Percentiles rank a stretch among this genome's conserved stretches.
Conservation (phyloP, 2,888 invertebrate species). For the Galeruca laticollis region DNA sequence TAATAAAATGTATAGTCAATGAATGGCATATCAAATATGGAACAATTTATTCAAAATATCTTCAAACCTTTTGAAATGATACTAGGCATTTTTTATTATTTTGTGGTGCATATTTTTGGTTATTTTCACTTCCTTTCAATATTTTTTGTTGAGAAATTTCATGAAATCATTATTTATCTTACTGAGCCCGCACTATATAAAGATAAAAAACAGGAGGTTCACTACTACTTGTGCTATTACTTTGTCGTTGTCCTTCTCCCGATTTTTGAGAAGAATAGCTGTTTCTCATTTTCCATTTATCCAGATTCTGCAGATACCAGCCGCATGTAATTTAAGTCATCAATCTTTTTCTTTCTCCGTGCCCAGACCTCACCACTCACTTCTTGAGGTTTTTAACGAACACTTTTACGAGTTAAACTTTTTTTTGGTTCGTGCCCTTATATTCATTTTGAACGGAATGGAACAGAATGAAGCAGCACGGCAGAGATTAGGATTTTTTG, state of each 20-base stretch:
- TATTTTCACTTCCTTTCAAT: background rate
- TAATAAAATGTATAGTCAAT: too few species aligned
- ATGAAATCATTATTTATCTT: background rate
- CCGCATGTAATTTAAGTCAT: slow-evolving; percentile 8
- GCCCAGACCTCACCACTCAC: slow-evolving; percentile 3
- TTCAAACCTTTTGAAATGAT: too few species aligned
- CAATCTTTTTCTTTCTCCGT: slow-evolving; percentile 7
- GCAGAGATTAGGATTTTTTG: background rate
- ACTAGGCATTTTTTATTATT: too few species aligned
- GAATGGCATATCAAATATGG: too few species aligned
- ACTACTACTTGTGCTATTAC: background rate
- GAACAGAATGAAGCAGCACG: background rate
- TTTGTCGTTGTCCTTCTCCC: background rate
- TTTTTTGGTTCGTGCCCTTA: background rate
- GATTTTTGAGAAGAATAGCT: background rate
- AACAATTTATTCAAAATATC: too few species aligned
- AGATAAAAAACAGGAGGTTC: background rate
- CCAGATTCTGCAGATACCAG: slow-evolving; percentile 1
- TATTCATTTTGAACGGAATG: background rate
- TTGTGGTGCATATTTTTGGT: too few species aligned
- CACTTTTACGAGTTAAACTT: background rate
- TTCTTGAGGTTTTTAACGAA: slow-evolving; percentile 1
- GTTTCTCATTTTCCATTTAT: background rate
- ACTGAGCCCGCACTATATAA: background rate
- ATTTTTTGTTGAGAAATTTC: background rate